Evolutionary conservation across 2,797 vertebrate species (phyloP).

Genomic region (Eulemur coronatus): DNA sequence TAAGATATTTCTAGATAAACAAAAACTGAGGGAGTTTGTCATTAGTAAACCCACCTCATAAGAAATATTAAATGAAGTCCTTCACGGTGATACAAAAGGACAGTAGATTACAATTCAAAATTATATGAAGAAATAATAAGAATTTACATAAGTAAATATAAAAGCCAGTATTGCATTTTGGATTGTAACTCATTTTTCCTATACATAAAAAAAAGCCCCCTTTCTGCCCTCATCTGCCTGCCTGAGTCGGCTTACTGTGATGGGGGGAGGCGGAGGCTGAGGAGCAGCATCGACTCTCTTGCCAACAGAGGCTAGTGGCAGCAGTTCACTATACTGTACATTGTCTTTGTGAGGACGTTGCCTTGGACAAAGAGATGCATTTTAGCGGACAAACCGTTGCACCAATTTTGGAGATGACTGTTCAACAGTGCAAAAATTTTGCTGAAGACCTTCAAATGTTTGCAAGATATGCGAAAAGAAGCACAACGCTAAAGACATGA

Average conservation of each 20-base stretch:
- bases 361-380: slow-evolving; percentile 75
- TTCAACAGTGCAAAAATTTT: slow-evolving; percentile 94
- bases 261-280: not conserved
- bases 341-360: slow-evolving; percentile 86
- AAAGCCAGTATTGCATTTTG: not conserved
- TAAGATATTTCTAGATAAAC: too few relatives aligned
- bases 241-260: not conserved
- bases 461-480: slow-evolving; percentile 72
- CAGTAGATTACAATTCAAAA: not conserved
- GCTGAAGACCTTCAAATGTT: slow-evolving; percentile 96
- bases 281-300: slow-evolving; percentile 35
- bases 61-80: not conserved
- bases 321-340: slow-evolving; percentile 93
- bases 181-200: not conserved
- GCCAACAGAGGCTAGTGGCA: slow-evolving; percentile 89
- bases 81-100: not conserved
- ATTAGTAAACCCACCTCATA: not conserved
- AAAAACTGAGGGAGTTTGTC: too few relatives aligned
- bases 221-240: too few relatives aligned
- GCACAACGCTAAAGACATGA: too few relatives aligned
- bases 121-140: not conserved
- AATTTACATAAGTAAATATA: not conserved
- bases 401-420: slow-evolving; percentile 91
- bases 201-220: not conserved
- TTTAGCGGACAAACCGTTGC: slow-evolving; percentile 91